phyloP scores from a whole-genome alignment of 2,797 vertebrate genomes.

The Orestias chungarensis region DNA sequence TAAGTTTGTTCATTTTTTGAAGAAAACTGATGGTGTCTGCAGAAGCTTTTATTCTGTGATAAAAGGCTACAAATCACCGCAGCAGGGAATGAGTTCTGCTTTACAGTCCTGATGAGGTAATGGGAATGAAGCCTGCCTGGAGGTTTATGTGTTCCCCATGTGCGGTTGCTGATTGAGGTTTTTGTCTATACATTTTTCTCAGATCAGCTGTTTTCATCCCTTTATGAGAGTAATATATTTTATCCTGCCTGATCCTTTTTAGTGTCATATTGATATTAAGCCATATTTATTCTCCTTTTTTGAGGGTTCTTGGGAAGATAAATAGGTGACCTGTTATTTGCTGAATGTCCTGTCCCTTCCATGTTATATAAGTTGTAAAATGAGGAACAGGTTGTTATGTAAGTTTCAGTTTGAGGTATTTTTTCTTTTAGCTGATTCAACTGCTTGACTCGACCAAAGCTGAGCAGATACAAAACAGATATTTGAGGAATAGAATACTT shows the following conservation, averaged over 20 bases:
- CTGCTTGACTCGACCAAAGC: constrained; percentile 42
- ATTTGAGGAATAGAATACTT: constrained; percentile 47
- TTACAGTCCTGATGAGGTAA: constrained; percentile 3
- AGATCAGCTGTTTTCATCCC: constrained; percentile 48
- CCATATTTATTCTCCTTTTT: constrained; percentile 8
- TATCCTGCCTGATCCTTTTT: constrained; percentile 56
- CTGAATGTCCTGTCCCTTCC: constrained; percentile 21
- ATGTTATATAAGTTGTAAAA: constrained; percentile 35
- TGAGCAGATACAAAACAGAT: constrained; percentile 25
- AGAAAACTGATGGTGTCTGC: constrained; percentile 8
- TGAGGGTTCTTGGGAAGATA: constrained; percentile 21
- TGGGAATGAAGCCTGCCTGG: background rate
- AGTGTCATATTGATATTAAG: constrained; percentile 33
- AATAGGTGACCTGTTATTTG: constrained; percentile 33
- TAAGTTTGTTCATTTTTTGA: constrained; percentile 6
- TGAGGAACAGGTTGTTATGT: constrained; percentile 39
- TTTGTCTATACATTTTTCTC: constrained; percentile 30
- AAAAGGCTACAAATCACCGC: constrained; percentile 29
- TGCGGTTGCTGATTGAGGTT: constrained; percentile 13
- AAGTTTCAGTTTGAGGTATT: constrained; percentile 52
- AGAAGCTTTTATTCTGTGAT: constrained; percentile 14
- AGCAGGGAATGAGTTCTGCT: constrained; percentile 20
- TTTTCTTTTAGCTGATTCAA: constrained; percentile 48
- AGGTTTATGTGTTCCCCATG: constrained; percentile 10
- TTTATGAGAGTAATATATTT: constrained; percentile 61